Percentiles rank a stretch among this genome's conserved stretches.
Evolutionary conservation across 2,113 vertebrate species (phyloP).

Genomic region (Ceuthmochares aereus): DNA sequence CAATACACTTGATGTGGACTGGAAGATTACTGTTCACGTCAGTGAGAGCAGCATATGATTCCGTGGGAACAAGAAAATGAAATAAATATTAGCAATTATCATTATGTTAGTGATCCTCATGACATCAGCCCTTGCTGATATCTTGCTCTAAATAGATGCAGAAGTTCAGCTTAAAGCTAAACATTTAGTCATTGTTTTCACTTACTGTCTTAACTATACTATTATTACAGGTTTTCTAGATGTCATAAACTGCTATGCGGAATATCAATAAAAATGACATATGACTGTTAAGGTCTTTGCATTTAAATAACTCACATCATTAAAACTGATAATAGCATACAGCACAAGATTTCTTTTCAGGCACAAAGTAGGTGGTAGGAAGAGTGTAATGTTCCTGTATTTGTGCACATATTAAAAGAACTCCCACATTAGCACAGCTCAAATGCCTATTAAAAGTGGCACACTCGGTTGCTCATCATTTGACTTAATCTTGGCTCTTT

Average conservation of each 20-base stretch:
- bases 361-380: slow-evolving; percentile 7
- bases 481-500: slow-evolving; percentile 5
- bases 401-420: slow-evolving; percentile 36
- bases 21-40: neutral
- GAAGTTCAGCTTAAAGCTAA: slow-evolving; percentile 30
- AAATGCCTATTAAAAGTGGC: neutral
- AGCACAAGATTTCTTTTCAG: neutral
- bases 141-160: slow-evolving; percentile 54
- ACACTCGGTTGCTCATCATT: neutral
- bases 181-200: slow-evolving; percentile 56
- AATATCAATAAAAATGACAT: slow-evolving; percentile 23
- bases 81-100: neutral
- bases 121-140: too few species aligned
- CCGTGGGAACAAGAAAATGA: neutral
- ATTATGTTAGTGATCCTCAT: slow-evolving; percentile 31
- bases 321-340: slow-evolving; percentile 25
- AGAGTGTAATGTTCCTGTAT: slow-evolving; percentile 30
- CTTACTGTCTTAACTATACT: slow-evolving; percentile 48
- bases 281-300: slow-evolving; percentile 32
- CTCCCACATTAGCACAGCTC: neutral
- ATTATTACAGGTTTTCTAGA: slow-evolving; percentile 27
- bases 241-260: slow-evolving; percentile 13
- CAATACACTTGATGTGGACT: neutral
- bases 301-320: slow-evolving; percentile 11
- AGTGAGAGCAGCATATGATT: neutral